Percentiles rank a stretch among this genome's conserved stretches.
These are phyloP conservation scores for Sebastes hopkinsi DNA, from an alignment of 2,797 vertebrate species.

Conservation along the genomic window DNA sequence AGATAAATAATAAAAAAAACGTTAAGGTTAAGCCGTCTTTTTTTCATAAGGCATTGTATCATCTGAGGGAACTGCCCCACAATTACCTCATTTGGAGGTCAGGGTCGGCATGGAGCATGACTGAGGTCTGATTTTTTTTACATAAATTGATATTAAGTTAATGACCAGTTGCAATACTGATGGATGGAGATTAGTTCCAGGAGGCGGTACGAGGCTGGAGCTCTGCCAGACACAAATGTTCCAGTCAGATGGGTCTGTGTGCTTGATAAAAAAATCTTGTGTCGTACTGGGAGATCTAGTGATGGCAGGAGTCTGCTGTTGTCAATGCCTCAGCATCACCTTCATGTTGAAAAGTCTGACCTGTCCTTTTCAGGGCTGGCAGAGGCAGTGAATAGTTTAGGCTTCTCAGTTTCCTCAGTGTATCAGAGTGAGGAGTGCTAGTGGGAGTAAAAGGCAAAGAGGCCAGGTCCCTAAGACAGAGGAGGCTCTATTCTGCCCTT, in stretches of 20 bases:
- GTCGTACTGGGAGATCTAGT: background rate
- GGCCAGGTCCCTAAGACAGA: slow-evolving; percentile 65
- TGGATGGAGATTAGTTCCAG: background rate
- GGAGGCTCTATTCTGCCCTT: slow-evolving; percentile 66
- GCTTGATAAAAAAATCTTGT: background rate
- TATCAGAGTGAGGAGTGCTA: slow-evolving; percentile 73
- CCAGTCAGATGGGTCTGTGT: background rate
- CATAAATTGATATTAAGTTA: background rate
- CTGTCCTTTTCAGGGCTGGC: slow-evolving; percentile 22
- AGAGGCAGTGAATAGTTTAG: slow-evolving; percentile 23
- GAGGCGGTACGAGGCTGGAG: background rate
- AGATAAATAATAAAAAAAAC: background rate
- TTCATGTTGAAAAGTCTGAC: background rate
- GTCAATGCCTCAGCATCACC: background rate
- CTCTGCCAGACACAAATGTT: background rate
- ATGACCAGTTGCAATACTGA: background rate
- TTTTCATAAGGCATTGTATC: background rate
- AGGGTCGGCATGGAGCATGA: background rate
- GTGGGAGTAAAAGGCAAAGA: slow-evolving; percentile 70
- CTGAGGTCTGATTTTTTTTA: background rate
- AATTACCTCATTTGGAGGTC: slow-evolving; percentile 8
- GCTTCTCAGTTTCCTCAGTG: slow-evolving; percentile 65
- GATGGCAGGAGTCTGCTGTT: slow-evolving; percentile 1
- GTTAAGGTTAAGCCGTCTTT: background rate
- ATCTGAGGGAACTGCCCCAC: background rate